Evolutionary conservation across 1,140 invertebrate genomes (phyloP).

Genomic region (Drosophila malerkotliana): DNA sequence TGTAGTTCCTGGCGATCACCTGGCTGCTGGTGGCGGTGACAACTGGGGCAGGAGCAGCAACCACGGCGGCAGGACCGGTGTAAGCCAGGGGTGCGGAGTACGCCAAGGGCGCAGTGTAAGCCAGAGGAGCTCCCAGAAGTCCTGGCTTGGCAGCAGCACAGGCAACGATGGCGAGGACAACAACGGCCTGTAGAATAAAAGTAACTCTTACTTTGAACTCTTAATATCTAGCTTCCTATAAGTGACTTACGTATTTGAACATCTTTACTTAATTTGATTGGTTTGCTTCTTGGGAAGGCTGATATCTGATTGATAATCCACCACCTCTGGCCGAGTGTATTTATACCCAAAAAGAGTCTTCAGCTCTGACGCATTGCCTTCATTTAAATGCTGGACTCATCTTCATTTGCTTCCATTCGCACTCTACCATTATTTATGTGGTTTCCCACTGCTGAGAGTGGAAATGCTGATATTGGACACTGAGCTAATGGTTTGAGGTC

Average conservation of each 20-base stretch:
- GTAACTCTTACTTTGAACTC: not conserved
- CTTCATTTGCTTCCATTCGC: constrained; percentile 31
- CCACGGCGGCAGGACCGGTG: constrained; percentile 62
- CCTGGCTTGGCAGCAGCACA: constrained; percentile 70
- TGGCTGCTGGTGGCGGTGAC: constrained; percentile 84
- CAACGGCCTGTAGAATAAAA: constrained; percentile 55
- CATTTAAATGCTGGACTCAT: constrained; percentile 50
- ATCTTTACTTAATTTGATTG: constrained; percentile 35
- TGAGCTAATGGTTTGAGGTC: constrained; percentile 28
- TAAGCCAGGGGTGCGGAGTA: constrained; percentile 42
- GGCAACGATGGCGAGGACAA: constrained; percentile 71
- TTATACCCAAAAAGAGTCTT: constrained; percentile 42
- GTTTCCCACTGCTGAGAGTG: constrained; percentile 40
- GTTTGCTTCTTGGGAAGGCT: constrained; percentile 37
- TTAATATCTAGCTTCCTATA: not conserved
- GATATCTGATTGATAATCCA: constrained; percentile 32
- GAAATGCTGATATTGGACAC: constrained; percentile 16
- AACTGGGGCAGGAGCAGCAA: constrained; percentile 67
- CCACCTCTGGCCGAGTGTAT: constrained; percentile 20
- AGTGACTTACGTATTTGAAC: constrained; percentile 67
- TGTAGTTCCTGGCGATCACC: constrained; percentile 83
- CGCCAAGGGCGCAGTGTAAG: constrained; percentile 40
- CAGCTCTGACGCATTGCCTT: constrained; percentile 21
- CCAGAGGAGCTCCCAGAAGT: constrained; percentile 34
- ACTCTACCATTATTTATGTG: constrained; percentile 27